A percentile compares a stretch with the other conserved stretches of the same genome.
Conservation (phyloP, 2,797 vertebrate species). For the Trematomus bernacchii region DNA sequence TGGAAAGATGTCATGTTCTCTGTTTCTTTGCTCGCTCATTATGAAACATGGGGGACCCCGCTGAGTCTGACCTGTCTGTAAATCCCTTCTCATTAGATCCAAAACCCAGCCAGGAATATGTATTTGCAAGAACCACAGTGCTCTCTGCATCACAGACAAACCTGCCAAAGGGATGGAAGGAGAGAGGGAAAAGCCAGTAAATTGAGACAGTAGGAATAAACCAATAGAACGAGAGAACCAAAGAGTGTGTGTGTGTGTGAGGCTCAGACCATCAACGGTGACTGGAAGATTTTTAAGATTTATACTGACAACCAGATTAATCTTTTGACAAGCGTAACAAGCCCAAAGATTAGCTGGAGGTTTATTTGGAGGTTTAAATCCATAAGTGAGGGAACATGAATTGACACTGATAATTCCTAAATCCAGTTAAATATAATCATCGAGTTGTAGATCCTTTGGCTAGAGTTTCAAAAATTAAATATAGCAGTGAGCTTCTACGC, state of each 20-base stretch:
- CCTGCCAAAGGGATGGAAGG: background rate
- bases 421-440: no score
- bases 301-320: no score
- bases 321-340: no score
- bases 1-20: conserved; percentile 1
- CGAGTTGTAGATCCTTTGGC: no score
- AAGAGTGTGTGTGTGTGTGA: no score
- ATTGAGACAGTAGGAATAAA: background rate
- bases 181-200: background rate
- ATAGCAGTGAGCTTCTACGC: no score
- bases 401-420: background rate
- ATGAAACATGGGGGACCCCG: conserved; percentile 14
- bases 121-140: conserved; percentile 14
- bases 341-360: background rate
- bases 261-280: no score
- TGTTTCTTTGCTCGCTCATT: conserved; percentile 12
- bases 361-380: background rate
- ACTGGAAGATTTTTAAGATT: no score
- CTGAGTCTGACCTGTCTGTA: conserved; percentile 22
- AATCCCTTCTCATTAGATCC: conserved; percentile 40
- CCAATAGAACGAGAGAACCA: background rate
- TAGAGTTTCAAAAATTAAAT: no score
- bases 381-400: background rate
- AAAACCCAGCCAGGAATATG: conserved; percentile 20
- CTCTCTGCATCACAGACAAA: conserved; percentile 10